These are phyloP conservation scores for Drosophila fungiperda DNA, from an alignment of 2,888 invertebrate species.

Conservation along the genomic window DNA sequence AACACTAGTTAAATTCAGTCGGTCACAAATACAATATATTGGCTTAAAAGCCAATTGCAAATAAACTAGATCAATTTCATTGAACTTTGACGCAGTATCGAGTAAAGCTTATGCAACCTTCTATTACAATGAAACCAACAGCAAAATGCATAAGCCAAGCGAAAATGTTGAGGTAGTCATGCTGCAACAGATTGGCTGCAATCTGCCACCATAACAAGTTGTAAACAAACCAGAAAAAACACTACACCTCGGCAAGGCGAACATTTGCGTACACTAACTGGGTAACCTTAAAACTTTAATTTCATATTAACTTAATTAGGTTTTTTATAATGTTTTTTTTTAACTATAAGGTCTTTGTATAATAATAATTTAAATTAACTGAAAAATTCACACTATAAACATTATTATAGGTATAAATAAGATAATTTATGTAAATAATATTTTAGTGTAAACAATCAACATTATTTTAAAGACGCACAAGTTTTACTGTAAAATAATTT, in stretches of 20 bases:
- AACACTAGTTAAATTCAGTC: neutral
- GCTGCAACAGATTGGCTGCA: slow-evolving; percentile 53
- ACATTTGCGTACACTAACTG: slow-evolving; percentile 19
- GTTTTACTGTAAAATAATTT: neutral
- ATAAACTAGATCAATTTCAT: slow-evolving; percentile 59
- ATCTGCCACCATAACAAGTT: slow-evolving; percentile 45
- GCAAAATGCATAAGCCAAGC: slow-evolving; percentile 22
- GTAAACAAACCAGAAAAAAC: slow-evolving; percentile 13
- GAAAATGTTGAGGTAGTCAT: slow-evolving; percentile 36
- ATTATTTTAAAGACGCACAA: neutral
- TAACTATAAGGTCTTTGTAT: neutral
- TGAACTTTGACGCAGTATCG: slow-evolving; percentile 17
- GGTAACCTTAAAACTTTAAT: neutral
- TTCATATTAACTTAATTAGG: neutral
- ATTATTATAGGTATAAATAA: neutral
- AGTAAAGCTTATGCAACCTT: slow-evolving; percentile 52
- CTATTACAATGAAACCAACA: slow-evolving; percentile 28
- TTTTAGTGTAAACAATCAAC: neutral
- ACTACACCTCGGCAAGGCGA: too few relatives aligned
- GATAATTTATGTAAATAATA: neutral
- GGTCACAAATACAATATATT: neutral
- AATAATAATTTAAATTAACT: neutral
- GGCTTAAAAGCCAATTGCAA: neutral
- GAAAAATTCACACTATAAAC: neutral
- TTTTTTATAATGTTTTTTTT: neutral